A percentile compares a stretch with the other conserved stretches of the same genome.
phyloP scores from a whole-genome alignment of 2,113 vertebrate genomes.

The Steatornis caripensis region DNA sequence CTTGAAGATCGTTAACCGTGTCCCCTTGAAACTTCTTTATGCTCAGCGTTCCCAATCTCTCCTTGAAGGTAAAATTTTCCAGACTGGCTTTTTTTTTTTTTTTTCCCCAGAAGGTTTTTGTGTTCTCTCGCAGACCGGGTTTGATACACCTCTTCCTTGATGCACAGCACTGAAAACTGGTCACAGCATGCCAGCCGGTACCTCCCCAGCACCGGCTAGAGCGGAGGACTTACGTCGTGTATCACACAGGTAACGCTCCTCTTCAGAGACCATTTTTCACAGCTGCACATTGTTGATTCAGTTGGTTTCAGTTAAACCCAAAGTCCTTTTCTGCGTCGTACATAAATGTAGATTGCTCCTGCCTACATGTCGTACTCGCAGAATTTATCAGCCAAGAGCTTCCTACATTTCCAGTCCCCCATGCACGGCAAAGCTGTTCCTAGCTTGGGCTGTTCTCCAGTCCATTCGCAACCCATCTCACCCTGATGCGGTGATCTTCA shows the following conservation, averaged over 20 bases:
- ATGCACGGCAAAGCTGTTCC: neutral
- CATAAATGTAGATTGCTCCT: accelerated
- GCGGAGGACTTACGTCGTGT: neutral
- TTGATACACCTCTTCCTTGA: neutral
- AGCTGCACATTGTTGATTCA: neutral
- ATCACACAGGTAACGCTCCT: accelerated
- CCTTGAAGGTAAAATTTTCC: neutral
- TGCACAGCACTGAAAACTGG: neutral
- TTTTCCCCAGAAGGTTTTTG: neutral
- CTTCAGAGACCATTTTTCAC: neutral
- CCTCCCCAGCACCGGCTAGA: neutral
- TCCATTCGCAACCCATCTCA: neutral
- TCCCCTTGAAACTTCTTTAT: neutral
- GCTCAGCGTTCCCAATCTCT: neutral
- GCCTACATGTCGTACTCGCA: accelerated
- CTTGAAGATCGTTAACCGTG: neutral
- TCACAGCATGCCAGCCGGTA: accelerated
- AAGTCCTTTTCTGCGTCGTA: accelerated
- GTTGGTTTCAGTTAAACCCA: too few relatives aligned
- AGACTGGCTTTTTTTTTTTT: neutral
- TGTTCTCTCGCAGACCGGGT: neutral
- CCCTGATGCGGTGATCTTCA: neutral
- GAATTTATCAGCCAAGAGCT: neutral
- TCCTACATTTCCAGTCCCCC: neutral
- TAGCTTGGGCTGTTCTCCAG: neutral